These are phyloP conservation scores for Chlorops oryzae DNA, from an alignment of 1,140 invertebrate genomes.

Conservation along the genomic window DNA sequence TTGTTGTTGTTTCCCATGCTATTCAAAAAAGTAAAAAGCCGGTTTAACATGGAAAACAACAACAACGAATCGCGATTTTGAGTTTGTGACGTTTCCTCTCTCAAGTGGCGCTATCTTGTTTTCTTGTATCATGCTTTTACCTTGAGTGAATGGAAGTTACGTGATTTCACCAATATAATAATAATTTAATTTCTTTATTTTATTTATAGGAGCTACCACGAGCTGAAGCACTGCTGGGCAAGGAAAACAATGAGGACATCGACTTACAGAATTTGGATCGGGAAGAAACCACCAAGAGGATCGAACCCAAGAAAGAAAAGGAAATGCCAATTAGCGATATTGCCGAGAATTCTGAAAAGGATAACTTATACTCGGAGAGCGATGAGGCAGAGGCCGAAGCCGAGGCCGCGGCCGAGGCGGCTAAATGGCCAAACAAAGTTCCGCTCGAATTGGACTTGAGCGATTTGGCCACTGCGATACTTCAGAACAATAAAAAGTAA, in stretches of 20 bases:
- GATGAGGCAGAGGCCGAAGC: conserved; percentile 50
- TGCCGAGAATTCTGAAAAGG: conserved; percentile 23
- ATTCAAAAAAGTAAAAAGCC: too few relatives aligned
- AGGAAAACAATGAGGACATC: conserved; percentile 29
- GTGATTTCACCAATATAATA: too few relatives aligned
- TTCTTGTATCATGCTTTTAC: too few relatives aligned
- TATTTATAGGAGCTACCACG: conserved; percentile 39
- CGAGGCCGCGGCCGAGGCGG: conserved; percentile 53
- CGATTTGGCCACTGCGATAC: conserved; percentile 67
- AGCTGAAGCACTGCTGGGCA: conserved; percentile 41
- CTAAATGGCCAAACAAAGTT: conserved; percentile 65
- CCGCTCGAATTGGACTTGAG: conserved; percentile 74
- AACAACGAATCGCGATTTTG: too few relatives aligned
- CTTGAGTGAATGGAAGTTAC: too few relatives aligned
- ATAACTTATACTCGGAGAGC: conserved; percentile 40
- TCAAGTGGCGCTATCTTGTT: too few relatives aligned
- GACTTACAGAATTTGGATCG: conserved; percentile 37
- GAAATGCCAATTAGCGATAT: conserved; percentile 29
- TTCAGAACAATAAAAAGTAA: conserved; percentile 68
- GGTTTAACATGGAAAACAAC: too few relatives aligned
- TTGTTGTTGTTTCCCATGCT: too few relatives aligned
- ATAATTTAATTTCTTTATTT: conserved; percentile 4
- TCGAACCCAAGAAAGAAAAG: conserved; percentile 22
- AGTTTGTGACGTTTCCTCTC: too few relatives aligned
- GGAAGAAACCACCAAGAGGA: conserved; percentile 27